phyloP scores from a whole-genome alignment of 2,888 invertebrate genomes.

The Linnaemya vulpina region DNA sequence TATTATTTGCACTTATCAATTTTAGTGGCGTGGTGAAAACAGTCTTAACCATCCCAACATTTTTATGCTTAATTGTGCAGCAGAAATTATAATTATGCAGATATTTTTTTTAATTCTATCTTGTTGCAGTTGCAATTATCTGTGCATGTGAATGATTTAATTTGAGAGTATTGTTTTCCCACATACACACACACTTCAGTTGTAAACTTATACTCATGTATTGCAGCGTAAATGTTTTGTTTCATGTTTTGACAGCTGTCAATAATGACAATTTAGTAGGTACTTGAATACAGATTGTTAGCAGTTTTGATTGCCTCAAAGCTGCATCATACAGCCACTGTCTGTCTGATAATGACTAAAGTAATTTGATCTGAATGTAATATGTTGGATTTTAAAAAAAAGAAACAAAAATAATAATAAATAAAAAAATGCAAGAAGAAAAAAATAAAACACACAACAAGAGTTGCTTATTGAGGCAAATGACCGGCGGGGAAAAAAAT shows the following conservation, averaged over 20 bases:
- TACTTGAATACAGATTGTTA: constrained; percentile 54
- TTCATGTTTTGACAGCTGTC: constrained; percentile 70
- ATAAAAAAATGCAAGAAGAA: constrained; percentile 6
- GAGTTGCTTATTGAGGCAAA: constrained; percentile 6
- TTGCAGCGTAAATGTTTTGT: constrained; percentile 3
- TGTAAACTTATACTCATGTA: not conserved
- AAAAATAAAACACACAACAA: constrained; percentile 15
- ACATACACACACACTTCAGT: not conserved
- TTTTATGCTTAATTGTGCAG: constrained; percentile 35
- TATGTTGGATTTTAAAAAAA: constrained; percentile 33
- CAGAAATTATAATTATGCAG: constrained; percentile 38
- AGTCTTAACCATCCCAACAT: constrained; percentile 10
- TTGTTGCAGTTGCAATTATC: constrained; percentile 18
- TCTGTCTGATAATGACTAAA: constrained; percentile 66
- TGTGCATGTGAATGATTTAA: constrained; percentile 32
- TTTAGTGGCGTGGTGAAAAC: not conserved
- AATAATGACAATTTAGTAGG: constrained; percentile 70
- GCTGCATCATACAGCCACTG: constrained; percentile 10
- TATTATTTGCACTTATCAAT: constrained; percentile 27
- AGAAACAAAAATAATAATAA: not conserved
- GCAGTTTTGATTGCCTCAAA: constrained; percentile 38
- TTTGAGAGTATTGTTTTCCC: constrained; percentile 25
- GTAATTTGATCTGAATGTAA: constrained; percentile 69
- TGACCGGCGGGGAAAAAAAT: constrained; percentile 34
- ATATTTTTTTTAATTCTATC: constrained; percentile 11